phyloP scores from a whole-genome alignment of 2,113 vertebrate species.

The Antennarius striatus region DNA sequence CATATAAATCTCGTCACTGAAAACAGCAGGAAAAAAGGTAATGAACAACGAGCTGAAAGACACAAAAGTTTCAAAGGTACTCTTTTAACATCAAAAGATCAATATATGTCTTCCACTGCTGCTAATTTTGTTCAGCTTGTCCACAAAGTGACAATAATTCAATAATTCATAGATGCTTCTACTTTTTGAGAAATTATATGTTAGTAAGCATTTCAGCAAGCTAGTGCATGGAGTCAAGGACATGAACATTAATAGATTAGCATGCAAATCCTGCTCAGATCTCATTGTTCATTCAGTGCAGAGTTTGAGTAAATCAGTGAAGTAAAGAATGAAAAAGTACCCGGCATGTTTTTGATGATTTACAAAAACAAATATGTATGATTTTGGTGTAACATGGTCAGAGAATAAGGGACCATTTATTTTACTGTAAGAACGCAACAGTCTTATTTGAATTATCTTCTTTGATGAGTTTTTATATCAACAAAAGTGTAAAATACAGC shows the following conservation, averaged over 20 bases:
- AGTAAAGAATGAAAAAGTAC: too few species aligned
- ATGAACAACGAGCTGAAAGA: conserved; percentile 5
- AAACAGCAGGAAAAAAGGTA: not conserved
- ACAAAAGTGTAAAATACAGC: not conserved
- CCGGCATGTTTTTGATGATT: too few species aligned
- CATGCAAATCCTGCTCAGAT: too few species aligned
- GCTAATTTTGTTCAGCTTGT: not conserved
- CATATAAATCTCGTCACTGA: not conserved
- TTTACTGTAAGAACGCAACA: not conserved
- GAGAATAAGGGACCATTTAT: conserved; percentile 15
- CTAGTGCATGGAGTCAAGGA: too few species aligned
- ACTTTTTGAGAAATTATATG: conserved; percentile 15
- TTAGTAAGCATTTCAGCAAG: conserved; percentile 35
- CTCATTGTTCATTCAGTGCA: too few species aligned
- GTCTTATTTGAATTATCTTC: conserved; percentile 12
- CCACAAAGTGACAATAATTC: conserved; percentile 6
- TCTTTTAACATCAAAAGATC: not conserved
- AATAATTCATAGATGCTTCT: conserved; percentile 14
- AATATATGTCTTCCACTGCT: not conserved
- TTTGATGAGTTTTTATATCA: conserved; percentile 9
- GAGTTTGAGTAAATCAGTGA: too few species aligned
- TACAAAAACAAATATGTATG: too few species aligned
- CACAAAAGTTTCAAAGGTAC: not conserved
- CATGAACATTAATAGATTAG: too few species aligned
- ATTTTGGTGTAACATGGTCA: conserved; percentile 39